phyloP scores from a whole-genome alignment of 2,888 invertebrate species.

The Scaeva pyrastri region DNA sequence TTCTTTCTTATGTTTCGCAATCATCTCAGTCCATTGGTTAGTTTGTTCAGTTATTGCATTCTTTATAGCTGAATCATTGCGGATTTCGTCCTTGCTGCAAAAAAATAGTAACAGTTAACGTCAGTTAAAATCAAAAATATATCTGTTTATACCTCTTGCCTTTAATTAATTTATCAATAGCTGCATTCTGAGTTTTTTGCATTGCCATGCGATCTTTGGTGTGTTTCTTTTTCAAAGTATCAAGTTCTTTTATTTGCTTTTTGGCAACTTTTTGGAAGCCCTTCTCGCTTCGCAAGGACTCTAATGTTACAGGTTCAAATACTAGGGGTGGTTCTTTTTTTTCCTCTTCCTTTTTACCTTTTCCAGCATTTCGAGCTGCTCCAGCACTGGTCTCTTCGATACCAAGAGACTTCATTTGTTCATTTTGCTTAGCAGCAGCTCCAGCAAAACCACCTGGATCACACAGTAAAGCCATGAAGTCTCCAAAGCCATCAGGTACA shows the following conservation, averaged over 20 bases:
- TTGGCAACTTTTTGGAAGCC: slow-evolving; percentile 95
- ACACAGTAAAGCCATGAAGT: slow-evolving; percentile 98
- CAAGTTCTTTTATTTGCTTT: slow-evolving; percentile 98
- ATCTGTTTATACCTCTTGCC: slow-evolving; percentile 92
- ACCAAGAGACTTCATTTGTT: slow-evolving; percentile 97
- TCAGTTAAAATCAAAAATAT: neutral
- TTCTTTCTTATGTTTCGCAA: slow-evolving; percentile 92
- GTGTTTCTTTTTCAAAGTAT: slow-evolving; percentile 95
- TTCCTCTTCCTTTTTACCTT: slow-evolving; percentile 91
- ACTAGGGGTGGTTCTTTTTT: slow-evolving; percentile 90
- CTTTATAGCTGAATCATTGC: slow-evolving; percentile 90
- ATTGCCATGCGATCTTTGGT: slow-evolving; percentile 95
- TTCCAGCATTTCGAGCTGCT: slow-evolving; percentile 87
- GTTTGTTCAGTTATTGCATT: slow-evolving; percentile 96
- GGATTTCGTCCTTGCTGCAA: slow-evolving; percentile 91
- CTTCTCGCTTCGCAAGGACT: slow-evolving; percentile 94
- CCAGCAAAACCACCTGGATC: slow-evolving; percentile 97
- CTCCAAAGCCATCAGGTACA: slow-evolving; percentile 99
- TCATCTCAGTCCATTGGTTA: slow-evolving; percentile 96
- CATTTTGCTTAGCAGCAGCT: slow-evolving; percentile 93
- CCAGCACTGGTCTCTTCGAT: slow-evolving; percentile 91
- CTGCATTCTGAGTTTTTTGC: slow-evolving; percentile 95
- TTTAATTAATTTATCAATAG: slow-evolving; percentile 96
- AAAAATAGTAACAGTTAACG: slow-evolving; percentile 72
- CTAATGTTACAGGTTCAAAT: slow-evolving; percentile 96